Conservation (phyloP, 2,113 vertebrate genomes). For the Ctenomys sociabilis region DNA sequence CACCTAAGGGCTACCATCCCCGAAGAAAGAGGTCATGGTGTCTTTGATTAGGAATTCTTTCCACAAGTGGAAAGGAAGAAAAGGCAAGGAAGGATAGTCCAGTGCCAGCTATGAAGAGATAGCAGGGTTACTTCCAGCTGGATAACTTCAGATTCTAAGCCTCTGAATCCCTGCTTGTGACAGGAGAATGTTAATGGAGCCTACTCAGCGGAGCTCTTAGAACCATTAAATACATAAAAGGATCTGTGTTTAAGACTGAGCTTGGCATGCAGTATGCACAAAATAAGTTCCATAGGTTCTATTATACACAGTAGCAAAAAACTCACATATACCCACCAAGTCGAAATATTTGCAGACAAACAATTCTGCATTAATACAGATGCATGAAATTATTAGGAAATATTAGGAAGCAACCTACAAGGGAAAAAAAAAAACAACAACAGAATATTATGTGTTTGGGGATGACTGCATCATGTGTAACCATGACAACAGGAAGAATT, state of each 20-base stretch:
- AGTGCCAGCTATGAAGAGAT: neutral
- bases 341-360: neutral
- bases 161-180: neutral
- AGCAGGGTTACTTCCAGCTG: fast-evolving
- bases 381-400: neutral
- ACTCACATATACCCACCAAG: neutral
- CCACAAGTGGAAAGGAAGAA: neutral
- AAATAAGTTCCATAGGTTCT: neutral
- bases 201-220: neutral
- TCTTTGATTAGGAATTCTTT: neutral
- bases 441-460: no score
- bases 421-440: neutral
- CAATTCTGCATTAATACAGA: neutral
- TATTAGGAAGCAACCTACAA: neutral
- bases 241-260: neutral
- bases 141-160: neutral
- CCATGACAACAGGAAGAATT: neutral
- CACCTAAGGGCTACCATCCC: no score
- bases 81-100: neutral
- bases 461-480: neutral
- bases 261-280: neutral
- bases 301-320: neutral
- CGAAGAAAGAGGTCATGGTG: neutral
- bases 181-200: neutral
- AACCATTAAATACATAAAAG: neutral